phyloP scores from a whole-genome alignment of 2,888 invertebrate genomes.

The Keiferia lycopersicella region DNA sequence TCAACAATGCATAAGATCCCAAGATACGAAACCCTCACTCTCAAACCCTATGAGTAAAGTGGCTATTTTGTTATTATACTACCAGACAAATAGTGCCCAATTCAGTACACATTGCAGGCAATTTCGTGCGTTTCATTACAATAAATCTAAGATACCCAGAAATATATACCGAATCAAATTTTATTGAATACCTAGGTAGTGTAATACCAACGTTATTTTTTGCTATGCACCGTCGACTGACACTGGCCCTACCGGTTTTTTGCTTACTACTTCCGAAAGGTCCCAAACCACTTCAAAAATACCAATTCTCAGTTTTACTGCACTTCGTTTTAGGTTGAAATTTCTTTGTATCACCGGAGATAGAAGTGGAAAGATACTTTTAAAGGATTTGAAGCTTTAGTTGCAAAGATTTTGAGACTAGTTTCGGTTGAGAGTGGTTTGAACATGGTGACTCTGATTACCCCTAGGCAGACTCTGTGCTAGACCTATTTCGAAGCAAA shows the following conservation, averaged over 20 bases:
- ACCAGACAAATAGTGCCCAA: too few relatives aligned
- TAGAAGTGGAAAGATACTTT: not conserved
- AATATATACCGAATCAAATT: too few relatives aligned
- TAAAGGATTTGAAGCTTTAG: not conserved
- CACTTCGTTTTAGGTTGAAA: not conserved
- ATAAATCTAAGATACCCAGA: too few relatives aligned
- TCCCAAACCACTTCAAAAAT: not conserved
- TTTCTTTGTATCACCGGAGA: not conserved
- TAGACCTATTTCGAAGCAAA: conserved; percentile 51
- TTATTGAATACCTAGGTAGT: too few relatives aligned
- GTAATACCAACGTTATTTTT: not conserved
- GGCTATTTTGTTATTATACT: too few relatives aligned
- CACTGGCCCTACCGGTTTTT: conserved; percentile 16
- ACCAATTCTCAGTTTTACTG: not conserved
- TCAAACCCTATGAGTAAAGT: not conserved
- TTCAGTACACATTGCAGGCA: too few relatives aligned
- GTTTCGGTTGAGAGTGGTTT: not conserved
- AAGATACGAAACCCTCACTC: not conserved
- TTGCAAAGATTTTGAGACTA: not conserved
- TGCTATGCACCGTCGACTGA: conserved; percentile 6
- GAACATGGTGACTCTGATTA: conserved; percentile 1
- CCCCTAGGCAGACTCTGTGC: conserved; percentile 32
- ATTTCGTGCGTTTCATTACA: too few relatives aligned
- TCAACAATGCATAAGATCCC: not conserved
- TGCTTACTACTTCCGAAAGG: not conserved